Base-by-base conservation (phyloP, 2,888 invertebrate species). In the Priocnemis perturbator region DNA sequence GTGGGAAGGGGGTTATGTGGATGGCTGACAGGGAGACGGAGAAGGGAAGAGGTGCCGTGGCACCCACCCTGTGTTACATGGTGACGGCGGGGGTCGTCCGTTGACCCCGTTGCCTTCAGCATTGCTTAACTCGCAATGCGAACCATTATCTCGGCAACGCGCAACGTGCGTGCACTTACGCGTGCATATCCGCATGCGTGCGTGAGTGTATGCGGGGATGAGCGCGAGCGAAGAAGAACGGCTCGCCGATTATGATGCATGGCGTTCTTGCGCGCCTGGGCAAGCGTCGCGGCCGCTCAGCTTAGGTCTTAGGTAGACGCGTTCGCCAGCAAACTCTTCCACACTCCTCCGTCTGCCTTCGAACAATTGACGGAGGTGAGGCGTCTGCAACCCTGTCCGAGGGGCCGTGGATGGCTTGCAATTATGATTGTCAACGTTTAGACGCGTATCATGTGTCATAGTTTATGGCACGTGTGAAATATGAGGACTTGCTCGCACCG, bases 181-280 rank as follows among this genome's bases (percentile, higher is more conserved):
- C 74, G 69, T 71, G 69, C 69, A 75, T 62, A 68, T 48, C 69
- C 72, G 69, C 73, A 67, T 71, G 52, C 67, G 68, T 71, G 62
- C 74, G 69, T 71, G 69, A 69, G 75, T 62, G 67, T 48, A 73
- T 20, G 66, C 70, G 67, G 64, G 50, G 30, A 65, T 73, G 71
- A 64, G 67, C 82, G 74, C 73, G 37, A 37, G 37, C 11, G 37
- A 11, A 37, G 37, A 37, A 37, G 37, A 37, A 37, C 37, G 37
- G 37, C 37, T 74, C 73, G 78, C 83, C 83, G 82, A 87, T 87
- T 85, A 86, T 87, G 87, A 87, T 87, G 86, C 86, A 87, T 83
- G 85, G 70, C 76, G 65, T 74, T 37, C 37, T 75, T 77, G 80
- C 79, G 69, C 75, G 76, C 75, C 52, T 59, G 60, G 59, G 44